Conservation (phyloP, 2,888 invertebrate species). For the Muschampia staudingeri region DNA sequence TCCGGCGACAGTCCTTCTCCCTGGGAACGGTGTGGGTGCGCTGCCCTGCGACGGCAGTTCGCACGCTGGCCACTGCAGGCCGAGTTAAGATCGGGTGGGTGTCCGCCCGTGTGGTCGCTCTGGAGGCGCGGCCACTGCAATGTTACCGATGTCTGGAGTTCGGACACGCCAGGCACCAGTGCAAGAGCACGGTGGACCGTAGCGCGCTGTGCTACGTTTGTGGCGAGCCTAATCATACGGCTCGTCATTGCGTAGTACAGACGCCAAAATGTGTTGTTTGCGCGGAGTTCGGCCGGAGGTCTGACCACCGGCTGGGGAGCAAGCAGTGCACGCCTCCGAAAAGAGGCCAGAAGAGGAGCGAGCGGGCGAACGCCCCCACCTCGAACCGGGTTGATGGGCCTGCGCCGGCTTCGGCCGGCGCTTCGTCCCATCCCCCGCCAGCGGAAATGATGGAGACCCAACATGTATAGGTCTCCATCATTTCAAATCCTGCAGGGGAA, state of each 20-base stretch:
- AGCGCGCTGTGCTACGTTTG: not conserved
- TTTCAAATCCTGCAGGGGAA: no score
- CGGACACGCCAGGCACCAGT: constrained; percentile 44
- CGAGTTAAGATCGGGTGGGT: constrained; percentile 6
- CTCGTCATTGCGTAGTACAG: not conserved
- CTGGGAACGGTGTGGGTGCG: constrained; percentile 22
- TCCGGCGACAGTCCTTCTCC: not conserved
- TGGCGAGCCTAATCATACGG: not conserved
- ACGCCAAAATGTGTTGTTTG: no score
- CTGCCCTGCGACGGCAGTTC: not conserved
- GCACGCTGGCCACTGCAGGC: not conserved
- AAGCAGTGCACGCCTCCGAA: no score
- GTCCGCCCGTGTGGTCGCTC: constrained; percentile 16
- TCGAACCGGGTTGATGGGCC: no score
- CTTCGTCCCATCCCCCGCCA: no score
- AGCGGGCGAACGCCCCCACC: no score
- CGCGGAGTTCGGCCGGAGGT: no score
- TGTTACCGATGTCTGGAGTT: constrained; percentile 17
- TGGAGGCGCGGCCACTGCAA: constrained; percentile 31
- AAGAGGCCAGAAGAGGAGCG: no score
- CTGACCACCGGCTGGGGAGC: no score
- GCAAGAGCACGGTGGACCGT: not conserved
- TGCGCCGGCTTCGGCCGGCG: no score
- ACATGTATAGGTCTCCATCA: no score
- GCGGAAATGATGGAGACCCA: no score